phyloP scores from a whole-genome alignment of 2,797 vertebrate species.

The Esox lucius region DNA sequence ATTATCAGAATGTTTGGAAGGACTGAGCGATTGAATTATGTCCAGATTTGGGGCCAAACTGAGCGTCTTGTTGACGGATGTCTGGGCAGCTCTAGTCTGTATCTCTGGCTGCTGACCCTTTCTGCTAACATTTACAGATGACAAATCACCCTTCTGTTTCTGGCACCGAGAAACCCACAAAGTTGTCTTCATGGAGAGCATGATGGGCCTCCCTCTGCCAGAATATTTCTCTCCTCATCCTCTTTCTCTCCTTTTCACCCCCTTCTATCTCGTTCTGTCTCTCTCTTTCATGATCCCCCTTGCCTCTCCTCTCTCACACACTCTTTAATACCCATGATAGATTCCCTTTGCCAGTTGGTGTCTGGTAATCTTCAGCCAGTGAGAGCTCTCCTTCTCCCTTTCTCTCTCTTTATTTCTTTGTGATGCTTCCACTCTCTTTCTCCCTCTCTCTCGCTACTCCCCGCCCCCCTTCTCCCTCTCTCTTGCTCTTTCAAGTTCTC shows the following conservation, averaged over 20 bases:
- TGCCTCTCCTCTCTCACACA: background rate
- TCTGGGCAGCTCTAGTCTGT: background rate
- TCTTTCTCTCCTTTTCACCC: background rate
- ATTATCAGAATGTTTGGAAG: background rate
- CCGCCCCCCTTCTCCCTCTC: too few species aligned
- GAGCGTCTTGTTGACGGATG: slow-evolving; percentile 1
- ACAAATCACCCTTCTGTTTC: slow-evolving; percentile 1
- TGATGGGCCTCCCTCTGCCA: background rate
- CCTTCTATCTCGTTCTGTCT: background rate
- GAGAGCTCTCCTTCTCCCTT: background rate
- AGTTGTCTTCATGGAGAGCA: slow-evolving; percentile 3
- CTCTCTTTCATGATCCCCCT: background rate
- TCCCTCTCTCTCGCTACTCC: background rate
- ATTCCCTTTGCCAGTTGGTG: slow-evolving; percentile 1
- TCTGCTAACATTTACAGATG: background rate
- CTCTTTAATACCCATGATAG: background rate
- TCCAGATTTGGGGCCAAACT: background rate
- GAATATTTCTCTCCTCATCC: background rate
- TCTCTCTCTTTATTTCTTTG: background rate
- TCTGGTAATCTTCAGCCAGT: background rate
- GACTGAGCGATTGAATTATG: background rate
- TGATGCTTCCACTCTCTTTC: background rate
- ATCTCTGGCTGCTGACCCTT: background rate
- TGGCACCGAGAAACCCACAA: background rate
- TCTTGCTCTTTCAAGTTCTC: background rate